These are phyloP conservation scores for Pseudomyrmex pallidus DNA, from an alignment of 1,140 invertebrate species.

Conservation along the genomic window DNA sequence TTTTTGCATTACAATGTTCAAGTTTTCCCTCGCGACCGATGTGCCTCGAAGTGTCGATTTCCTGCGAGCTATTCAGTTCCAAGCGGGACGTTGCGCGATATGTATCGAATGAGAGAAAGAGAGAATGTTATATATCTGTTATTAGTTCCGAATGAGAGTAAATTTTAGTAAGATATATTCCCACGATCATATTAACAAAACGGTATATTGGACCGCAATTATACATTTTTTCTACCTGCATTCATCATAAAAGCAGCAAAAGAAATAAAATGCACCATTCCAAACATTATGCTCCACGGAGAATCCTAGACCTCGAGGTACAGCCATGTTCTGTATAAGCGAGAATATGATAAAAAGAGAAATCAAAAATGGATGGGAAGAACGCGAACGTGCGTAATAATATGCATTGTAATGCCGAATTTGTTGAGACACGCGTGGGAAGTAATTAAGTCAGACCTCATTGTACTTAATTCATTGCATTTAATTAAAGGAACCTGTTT, in stretches of 20 bases:
- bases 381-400: constrained; percentile 41
- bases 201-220: constrained; percentile 56
- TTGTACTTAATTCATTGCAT: constrained; percentile 47
- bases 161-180: constrained; percentile 16
- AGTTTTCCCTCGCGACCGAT: constrained; percentile 43
- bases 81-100: constrained; percentile 27
- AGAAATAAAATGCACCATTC: constrained; percentile 76
- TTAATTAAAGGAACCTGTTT: constrained; percentile 56
- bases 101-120: constrained; percentile 6
- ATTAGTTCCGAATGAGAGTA: constrained; percentile 13
- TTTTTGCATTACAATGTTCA: constrained; percentile 17
- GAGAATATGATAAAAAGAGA: background rate
- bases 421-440: constrained; percentile 12
- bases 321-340: constrained; percentile 65
- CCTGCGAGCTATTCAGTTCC: constrained; percentile 48
- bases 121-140: constrained; percentile 33
- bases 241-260: constrained; percentile 72
- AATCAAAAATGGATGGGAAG: background rate
- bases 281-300: constrained; percentile 76
- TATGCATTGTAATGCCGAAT: constrained; percentile 3
- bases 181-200: constrained; percentile 48
- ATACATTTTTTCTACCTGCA: constrained; percentile 59
- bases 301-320: constrained; percentile 66
- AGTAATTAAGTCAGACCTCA: constrained; percentile 43
- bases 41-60: constrained; percentile 52